Evolutionary conservation across 2,888 invertebrate species (phyloP).

Genomic region (Machimus atricapillus): DNA sequence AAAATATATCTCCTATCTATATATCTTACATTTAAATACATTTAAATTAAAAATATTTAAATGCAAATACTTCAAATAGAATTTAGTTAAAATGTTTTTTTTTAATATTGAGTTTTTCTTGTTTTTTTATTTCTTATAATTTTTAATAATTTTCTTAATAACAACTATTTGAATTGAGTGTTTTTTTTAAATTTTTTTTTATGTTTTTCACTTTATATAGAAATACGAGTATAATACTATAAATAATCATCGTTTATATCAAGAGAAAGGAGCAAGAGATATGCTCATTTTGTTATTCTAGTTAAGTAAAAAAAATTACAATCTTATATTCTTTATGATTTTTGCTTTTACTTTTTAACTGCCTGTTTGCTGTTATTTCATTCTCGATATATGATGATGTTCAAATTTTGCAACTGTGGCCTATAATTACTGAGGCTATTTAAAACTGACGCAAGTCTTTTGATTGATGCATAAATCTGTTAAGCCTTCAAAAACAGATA

Average conservation of each 20-base stretch:
- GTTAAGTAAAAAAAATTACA: constrained; percentile 17
- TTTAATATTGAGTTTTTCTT: neutral
- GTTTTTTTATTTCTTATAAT: neutral
- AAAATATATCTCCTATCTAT: constrained; percentile 10
- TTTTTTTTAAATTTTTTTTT: neutral
- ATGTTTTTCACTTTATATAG: neutral
- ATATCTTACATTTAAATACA: constrained; percentile 6
- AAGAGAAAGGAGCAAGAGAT: neutral
- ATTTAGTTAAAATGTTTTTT: neutral
- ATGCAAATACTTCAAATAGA: constrained; percentile 10
- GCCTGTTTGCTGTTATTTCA: neutral
- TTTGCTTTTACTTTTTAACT: neutral
- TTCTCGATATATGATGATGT: neutral
- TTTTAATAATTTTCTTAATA: constrained; percentile 5
- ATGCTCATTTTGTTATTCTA: neutral
- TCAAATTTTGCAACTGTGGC: neutral
- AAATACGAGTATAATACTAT: neutral
- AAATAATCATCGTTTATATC: neutral
- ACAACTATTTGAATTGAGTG: constrained; percentile 13
- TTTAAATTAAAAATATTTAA: constrained; percentile 19
- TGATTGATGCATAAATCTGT: neutral
- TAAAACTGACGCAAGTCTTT: neutral
- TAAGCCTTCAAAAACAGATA: too few species aligned
- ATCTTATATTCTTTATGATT: neutral
- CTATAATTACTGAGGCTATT: neutral